Conservation (phyloP, 2,113 vertebrate genomes). For the Oophaga pumilio region DNA sequence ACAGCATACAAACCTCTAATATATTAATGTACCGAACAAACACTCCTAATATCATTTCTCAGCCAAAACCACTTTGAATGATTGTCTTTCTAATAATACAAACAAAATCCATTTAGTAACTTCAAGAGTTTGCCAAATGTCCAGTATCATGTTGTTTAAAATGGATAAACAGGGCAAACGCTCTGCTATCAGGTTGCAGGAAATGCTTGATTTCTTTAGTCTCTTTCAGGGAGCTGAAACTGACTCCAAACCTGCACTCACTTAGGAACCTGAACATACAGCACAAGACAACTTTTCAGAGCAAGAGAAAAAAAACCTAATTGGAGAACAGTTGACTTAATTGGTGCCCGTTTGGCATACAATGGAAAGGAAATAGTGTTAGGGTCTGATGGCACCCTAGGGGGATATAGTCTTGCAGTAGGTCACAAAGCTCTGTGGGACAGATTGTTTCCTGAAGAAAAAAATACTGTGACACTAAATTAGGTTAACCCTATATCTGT, state of each 20-base stretch:
- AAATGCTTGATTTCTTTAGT: constrained; percentile 84
- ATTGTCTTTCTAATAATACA: constrained; percentile 65
- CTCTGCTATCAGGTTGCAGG: constrained; percentile 93
- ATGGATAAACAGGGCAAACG: constrained; percentile 81
- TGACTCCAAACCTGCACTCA: constrained; percentile 81
- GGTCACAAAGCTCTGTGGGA: constrained; percentile 84
- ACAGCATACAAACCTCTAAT: not conserved
- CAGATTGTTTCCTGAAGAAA: constrained; percentile 89
- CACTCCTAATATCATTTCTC: constrained; percentile 42
- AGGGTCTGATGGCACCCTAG: constrained; percentile 86
- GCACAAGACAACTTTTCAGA: constrained; percentile 82
- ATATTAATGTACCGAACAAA: constrained; percentile 31
- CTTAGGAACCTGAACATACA: constrained; percentile 78
- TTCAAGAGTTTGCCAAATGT: constrained; percentile 74
- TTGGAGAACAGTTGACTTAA: constrained; percentile 98
- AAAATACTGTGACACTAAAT: constrained; percentile 83
- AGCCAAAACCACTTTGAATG: constrained; percentile 32
- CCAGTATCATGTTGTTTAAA: constrained; percentile 82
- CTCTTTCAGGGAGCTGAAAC: constrained; percentile 77
- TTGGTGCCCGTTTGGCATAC: constrained; percentile 97
- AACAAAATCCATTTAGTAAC: constrained; percentile 61
- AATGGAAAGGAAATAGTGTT: constrained; percentile 88
- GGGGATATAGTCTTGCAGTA: constrained; percentile 92
- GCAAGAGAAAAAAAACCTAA: constrained; percentile 80
- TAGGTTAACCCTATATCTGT: constrained; percentile 81